These are phyloP conservation scores for Bovichtus diacanthus DNA, from an alignment of 2,797 vertebrate genomes.

Conservation along the genomic window DNA sequence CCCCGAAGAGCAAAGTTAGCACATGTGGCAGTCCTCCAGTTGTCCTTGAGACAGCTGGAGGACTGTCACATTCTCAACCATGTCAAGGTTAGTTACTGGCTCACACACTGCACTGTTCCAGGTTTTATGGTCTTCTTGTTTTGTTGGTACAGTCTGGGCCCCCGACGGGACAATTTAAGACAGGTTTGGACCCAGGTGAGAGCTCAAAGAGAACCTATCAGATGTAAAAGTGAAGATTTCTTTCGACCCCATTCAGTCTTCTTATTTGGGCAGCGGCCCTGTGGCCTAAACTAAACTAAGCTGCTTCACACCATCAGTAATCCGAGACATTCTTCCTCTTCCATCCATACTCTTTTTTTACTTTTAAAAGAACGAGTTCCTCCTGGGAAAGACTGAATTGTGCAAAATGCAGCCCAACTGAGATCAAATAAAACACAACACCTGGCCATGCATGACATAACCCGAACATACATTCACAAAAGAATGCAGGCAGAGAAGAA, in stretches of 20 bases:
- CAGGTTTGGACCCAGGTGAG: constrained; percentile 25
- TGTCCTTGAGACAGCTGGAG: constrained; percentile 78
- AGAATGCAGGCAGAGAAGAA: constrained; percentile 80
- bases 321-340: constrained; percentile 56
- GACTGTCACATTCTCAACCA: constrained; percentile 63
- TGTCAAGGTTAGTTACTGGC: constrained; percentile 47
- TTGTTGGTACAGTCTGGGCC: constrained; percentile 13
- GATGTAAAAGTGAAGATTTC: constrained; percentile 6
- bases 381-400: constrained; percentile 71
- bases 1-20: constrained; percentile 43
- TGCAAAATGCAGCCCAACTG: constrained; percentile 82
- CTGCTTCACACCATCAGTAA: constrained; percentile 59
- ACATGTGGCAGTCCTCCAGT: constrained; percentile 63
- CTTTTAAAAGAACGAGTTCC: constrained; percentile 64
- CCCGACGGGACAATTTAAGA: constrained; percentile 20
- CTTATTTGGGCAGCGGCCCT: constrained; percentile 21
- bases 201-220: constrained; percentile 21
- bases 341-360: constrained; percentile 38
- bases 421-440: constrained; percentile 70
- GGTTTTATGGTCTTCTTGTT: constrained; percentile 13
- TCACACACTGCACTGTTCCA: constrained; percentile 20
- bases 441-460: constrained; percentile 81
- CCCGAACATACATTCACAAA: constrained; percentile 69
- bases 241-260: constrained; percentile 29
- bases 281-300: constrained; percentile 31